phyloP scores from a whole-genome alignment of 2,888 invertebrate species.

The Tipula lateralis region DNA sequence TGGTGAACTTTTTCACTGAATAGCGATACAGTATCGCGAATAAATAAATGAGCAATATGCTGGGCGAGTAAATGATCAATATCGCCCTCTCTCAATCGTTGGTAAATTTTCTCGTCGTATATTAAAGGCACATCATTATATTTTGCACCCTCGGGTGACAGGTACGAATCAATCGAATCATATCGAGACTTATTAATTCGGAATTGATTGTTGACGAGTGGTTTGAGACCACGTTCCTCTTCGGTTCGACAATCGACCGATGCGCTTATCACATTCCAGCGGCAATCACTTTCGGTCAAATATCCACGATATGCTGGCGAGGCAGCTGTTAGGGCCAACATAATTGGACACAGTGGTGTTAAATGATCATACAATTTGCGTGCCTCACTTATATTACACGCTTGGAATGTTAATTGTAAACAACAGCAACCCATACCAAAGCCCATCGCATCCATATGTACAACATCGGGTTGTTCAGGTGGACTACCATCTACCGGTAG shows the following conservation, averaged over 20 bases:
- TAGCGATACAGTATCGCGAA: constrained; percentile 91
- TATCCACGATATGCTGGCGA: constrained; percentile 92
- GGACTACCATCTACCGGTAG: constrained; percentile 78
- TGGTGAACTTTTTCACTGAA: constrained; percentile 94
- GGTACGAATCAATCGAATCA: constrained; percentile 95
- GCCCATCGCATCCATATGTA: constrained; percentile 99
- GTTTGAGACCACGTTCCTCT: constrained; percentile 80
- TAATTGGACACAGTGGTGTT: constrained; percentile 92
- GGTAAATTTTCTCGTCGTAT: constrained; percentile 77
- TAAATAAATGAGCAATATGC: constrained; percentile 97
- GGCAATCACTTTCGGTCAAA: constrained; percentile 92
- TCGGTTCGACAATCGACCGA: constrained; percentile 93
- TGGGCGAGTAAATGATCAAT: constrained; percentile 90
- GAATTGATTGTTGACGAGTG: constrained; percentile 69
- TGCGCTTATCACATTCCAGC: constrained; percentile 95
- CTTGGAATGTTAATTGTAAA: constrained; percentile 87
- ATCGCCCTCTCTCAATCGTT: constrained; percentile 76
- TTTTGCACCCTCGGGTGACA: constrained; percentile 80
- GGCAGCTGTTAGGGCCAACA: constrained; percentile 95
- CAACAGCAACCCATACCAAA: constrained; percentile 99
- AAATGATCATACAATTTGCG: constrained; percentile 94
- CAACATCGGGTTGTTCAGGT: constrained; percentile 77
- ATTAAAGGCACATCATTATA: constrained; percentile 93
- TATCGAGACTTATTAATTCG: constrained; percentile 91
- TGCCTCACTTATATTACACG: constrained; percentile 94